A percentile compares a stretch with the other conserved stretches of the same genome.
phyloP scores from a whole-genome alignment of 2,113 vertebrate genomes.

The Chitala chitala region DNA sequence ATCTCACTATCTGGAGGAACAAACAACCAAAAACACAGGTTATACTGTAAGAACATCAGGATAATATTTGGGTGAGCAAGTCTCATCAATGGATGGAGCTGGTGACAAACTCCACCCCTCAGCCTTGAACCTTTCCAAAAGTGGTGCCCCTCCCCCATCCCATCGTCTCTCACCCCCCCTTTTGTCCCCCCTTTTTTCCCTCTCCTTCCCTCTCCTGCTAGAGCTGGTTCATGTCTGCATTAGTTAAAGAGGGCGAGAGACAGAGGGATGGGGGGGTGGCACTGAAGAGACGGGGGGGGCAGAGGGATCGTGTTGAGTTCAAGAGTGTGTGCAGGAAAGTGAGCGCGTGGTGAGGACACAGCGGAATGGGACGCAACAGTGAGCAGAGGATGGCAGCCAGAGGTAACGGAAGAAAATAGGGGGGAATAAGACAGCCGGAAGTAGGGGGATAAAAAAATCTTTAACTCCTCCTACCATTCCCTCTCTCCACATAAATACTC shows the following conservation, averaged over 20 bases:
- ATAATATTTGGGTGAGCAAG: neutral
- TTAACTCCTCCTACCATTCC: slow-evolving; percentile 17
- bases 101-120: slow-evolving; percentile 31
- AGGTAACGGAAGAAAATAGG: slow-evolving; percentile 35
- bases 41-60: neutral
- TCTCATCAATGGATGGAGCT: slow-evolving; percentile 17
- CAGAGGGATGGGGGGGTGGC: slow-evolving; percentile 29
- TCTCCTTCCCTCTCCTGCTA: slow-evolving; percentile 48
- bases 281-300: slow-evolving; percentile 49
- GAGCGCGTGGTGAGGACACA: slow-evolving; percentile 31
- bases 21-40: neutral
- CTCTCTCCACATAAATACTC: slow-evolving; percentile 44
- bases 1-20: no score
- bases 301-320: slow-evolving; percentile 57
- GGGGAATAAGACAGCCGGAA: slow-evolving; percentile 45
- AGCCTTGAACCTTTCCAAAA: slow-evolving; percentile 49
- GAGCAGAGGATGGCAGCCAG: slow-evolving; percentile 11
- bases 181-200: slow-evolving; percentile 47
- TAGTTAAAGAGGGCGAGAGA: neutral
- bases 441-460: slow-evolving; percentile 49
- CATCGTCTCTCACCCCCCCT: slow-evolving; percentile 53
- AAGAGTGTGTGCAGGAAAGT: slow-evolving; percentile 56
- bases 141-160: slow-evolving; percentile 55
- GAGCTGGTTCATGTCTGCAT: slow-evolving; percentile 46
- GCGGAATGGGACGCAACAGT: slow-evolving; percentile 2